Evolutionary conservation across 1,140 invertebrate genomes (phyloP).

Genomic region (Zelostemma sp.): DNA sequence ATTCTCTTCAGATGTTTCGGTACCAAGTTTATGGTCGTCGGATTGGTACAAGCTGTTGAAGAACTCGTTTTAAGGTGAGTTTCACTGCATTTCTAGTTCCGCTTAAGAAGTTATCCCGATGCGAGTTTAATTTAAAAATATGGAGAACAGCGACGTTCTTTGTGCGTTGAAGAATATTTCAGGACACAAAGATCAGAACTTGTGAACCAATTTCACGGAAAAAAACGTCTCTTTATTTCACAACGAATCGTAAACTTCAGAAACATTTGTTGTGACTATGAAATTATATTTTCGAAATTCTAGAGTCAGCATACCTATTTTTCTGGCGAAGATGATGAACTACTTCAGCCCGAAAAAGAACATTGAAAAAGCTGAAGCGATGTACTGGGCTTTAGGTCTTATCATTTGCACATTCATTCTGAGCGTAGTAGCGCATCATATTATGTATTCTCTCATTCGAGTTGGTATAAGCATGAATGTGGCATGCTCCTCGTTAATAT

Average conservation of each 20-base stretch:
- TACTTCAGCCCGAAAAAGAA: constrained; percentile 73
- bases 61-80: constrained; percentile 71
- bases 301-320: constrained; percentile 81
- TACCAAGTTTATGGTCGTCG: constrained; percentile 64
- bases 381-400: constrained; percentile 77
- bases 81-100: constrained; percentile 22
- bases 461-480: constrained; percentile 85
- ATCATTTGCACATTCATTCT: constrained; percentile 79
- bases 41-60: constrained; percentile 68
- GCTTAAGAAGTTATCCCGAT: too few relatives aligned
- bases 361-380: constrained; percentile 73
- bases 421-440: constrained; percentile 81
- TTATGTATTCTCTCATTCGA: constrained; percentile 81
- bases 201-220: too few relatives aligned
- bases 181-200: too few relatives aligned
- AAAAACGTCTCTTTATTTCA: too few relatives aligned
- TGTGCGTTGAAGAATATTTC: too few relatives aligned
- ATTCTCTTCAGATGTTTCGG: constrained; percentile 69
- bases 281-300: constrained; percentile 19
- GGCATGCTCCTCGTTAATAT: constrained; percentile 83
- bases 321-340: constrained; percentile 79
- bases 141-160: too few relatives aligned
- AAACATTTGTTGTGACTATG: too few relatives aligned
- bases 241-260: too few relatives aligned
- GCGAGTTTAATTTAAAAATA: too few relatives aligned